phyloP scores from a whole-genome alignment of 2,888 invertebrate species.

The Acleris holmiana region DNA sequence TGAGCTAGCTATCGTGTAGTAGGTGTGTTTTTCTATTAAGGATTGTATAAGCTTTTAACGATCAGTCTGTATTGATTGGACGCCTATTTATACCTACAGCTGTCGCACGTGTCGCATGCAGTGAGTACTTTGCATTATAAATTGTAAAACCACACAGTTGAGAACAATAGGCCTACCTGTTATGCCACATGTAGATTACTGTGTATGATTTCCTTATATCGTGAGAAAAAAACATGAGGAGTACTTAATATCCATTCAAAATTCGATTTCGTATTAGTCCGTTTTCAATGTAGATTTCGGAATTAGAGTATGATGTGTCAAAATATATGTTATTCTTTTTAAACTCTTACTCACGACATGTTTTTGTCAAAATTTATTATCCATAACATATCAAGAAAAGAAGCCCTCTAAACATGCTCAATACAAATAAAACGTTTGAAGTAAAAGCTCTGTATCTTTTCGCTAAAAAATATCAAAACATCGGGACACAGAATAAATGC shows the following conservation, averaged over 20 bases:
- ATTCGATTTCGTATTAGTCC: too few relatives aligned
- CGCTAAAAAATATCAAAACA: too few relatives aligned
- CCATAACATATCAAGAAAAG: too few relatives aligned
- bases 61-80: conserved; percentile 12
- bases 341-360: too few relatives aligned
- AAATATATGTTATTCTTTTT: too few relatives aligned
- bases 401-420: too few relatives aligned
- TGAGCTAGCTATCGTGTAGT: background rate
- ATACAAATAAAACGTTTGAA: too few relatives aligned
- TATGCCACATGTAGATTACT: background rate
- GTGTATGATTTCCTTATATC: background rate
- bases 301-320: too few relatives aligned
- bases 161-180: conserved; percentile 1
- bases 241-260: background rate
- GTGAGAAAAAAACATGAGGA: background rate
- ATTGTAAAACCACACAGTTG: background rate
- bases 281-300: too few relatives aligned
- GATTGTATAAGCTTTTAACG: conserved; percentile 9
- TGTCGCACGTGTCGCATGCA: conserved; percentile 24
- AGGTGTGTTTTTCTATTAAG: background rate
- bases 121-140: background rate
- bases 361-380: too few relatives aligned
- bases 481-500: too few relatives aligned
- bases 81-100: conserved; percentile 22
- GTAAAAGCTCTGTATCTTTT: too few relatives aligned